phyloP scores from a whole-genome alignment of 2,888 invertebrate species.

The Pharmacophagus antenor region DNA sequence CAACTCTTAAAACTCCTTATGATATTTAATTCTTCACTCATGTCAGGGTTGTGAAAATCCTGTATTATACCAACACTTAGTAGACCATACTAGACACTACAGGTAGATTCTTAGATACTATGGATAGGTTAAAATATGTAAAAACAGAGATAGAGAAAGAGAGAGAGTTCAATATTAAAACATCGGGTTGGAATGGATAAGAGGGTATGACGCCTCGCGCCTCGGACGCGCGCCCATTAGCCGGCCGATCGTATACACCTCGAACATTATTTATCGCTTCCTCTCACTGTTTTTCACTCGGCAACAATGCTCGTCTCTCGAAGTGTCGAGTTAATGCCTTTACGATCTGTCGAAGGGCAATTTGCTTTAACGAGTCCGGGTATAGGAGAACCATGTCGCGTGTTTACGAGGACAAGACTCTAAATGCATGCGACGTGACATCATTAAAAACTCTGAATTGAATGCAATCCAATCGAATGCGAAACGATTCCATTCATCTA shows the following conservation, averaged over 20 bases:
- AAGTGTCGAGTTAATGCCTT: slow-evolving; percentile 67
- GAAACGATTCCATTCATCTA: slow-evolving; percentile 9
- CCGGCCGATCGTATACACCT: slow-evolving; percentile 73
- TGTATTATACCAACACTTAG: no score
- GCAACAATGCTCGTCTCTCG: slow-evolving; percentile 65
- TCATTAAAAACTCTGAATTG: not conserved
- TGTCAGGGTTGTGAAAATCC: no score
- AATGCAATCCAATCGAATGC: not conserved
- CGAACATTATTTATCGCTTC: slow-evolving; percentile 78
- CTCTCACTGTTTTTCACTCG: slow-evolving; percentile 73
- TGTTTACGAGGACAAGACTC: slow-evolving; percentile 6
- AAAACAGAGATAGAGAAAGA: not conserved
- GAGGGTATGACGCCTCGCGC: slow-evolving; percentile 47
- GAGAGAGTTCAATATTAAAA: slow-evolving; percentile 1
- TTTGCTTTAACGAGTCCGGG: slow-evolving; percentile 58
- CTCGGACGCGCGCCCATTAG: slow-evolving; percentile 60
- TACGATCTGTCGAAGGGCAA: slow-evolving; percentile 68
- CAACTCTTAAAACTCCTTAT: no score
- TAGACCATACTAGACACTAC: no score
- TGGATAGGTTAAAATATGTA: no score
- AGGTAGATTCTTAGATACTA: no score
- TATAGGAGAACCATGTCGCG: slow-evolving; percentile 32
- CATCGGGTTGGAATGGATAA: slow-evolving; percentile 25
- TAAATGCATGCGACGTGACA: not conserved
- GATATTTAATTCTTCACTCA: no score